These are phyloP conservation scores for Chromis chromis DNA, from an alignment of 2,797 vertebrate genomes.

Conservation along the genomic window DNA sequence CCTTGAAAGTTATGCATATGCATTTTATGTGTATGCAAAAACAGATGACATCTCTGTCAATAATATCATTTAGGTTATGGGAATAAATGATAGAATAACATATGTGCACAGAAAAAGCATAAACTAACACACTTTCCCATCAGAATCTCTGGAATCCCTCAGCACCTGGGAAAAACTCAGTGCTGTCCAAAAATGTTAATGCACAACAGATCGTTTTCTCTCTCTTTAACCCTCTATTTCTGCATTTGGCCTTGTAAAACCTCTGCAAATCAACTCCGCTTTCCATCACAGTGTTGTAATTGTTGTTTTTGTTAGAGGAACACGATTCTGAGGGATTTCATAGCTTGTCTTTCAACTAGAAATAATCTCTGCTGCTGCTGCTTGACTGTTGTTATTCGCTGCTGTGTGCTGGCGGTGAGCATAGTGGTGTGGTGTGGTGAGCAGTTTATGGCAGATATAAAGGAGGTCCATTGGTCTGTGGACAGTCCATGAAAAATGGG, in stretches of 20 bases:
- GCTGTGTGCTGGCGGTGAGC: constrained; percentile 21
- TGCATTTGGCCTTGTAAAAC: constrained; percentile 80
- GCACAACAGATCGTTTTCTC: constrained; percentile 75
- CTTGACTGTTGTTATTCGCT: constrained; percentile 51
- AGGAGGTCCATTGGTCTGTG: constrained; percentile 25
- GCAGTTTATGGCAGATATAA: constrained; percentile 31
- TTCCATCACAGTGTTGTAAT: constrained; percentile 73
- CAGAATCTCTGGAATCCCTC: constrained; percentile 70
- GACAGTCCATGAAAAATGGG: constrained; percentile 13
- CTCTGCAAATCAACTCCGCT: constrained; percentile 75
- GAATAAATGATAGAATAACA: constrained; percentile 61
- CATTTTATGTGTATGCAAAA: constrained; percentile 5
- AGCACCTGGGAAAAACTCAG: constrained; percentile 80
- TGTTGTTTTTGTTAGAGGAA: constrained; percentile 73
- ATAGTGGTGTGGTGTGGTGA: constrained; percentile 10
- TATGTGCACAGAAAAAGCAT: constrained; percentile 28
- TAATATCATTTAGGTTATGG: constrained; percentile 31
- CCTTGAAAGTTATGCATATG: constrained; percentile 23
- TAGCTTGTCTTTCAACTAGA: constrained; percentile 63
- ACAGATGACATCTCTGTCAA: constrained; percentile 37
- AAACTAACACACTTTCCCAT: constrained; percentile 61
- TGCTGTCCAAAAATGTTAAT: constrained; percentile 74
- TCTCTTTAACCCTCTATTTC: constrained; percentile 40
- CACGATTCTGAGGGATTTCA: constrained; percentile 53
- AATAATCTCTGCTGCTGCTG: constrained; percentile 47